phyloP scores from a whole-genome alignment of 2,797 vertebrate species.

The Pachyuromys duprasi region DNA sequence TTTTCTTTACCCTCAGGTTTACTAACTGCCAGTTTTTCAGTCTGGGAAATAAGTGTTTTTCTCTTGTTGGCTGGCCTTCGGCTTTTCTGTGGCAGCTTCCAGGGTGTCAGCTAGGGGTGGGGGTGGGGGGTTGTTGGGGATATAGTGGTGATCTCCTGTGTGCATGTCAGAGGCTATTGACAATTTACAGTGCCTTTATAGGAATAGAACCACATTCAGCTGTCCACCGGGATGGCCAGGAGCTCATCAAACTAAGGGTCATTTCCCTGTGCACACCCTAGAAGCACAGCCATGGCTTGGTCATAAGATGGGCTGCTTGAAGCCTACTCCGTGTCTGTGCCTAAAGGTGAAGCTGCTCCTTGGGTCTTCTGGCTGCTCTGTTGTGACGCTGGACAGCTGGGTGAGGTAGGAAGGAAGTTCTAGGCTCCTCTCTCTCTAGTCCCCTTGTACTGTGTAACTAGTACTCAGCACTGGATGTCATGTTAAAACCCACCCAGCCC shows the following conservation, averaged over 20 bases:
- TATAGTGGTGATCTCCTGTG: background rate
- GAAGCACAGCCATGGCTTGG: background rate
- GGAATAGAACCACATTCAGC: background rate
- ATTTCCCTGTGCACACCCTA: background rate
- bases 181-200: background rate
- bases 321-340: fast-evolving
- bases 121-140: too few relatives aligned
- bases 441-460: background rate
- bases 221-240: background rate
- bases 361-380: background rate
- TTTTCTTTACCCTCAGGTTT: background rate
- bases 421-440: too few relatives aligned
- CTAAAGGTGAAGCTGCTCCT: fast-evolving
- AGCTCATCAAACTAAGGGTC: background rate
- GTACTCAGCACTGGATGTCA: background rate
- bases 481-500: background rate
- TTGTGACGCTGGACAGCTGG: background rate
- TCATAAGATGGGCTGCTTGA: background rate
- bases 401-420: background rate
- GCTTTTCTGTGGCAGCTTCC: background rate
- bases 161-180: background rate
- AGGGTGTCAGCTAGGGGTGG: background rate
- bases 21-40: background rate
- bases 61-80: background rate
- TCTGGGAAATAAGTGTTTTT: background rate